Evolutionary conservation across 1,140 invertebrate genomes (phyloP), one percentile per base, ranked within the genome.

Genomic region (Drusus annulatus): DNA sequence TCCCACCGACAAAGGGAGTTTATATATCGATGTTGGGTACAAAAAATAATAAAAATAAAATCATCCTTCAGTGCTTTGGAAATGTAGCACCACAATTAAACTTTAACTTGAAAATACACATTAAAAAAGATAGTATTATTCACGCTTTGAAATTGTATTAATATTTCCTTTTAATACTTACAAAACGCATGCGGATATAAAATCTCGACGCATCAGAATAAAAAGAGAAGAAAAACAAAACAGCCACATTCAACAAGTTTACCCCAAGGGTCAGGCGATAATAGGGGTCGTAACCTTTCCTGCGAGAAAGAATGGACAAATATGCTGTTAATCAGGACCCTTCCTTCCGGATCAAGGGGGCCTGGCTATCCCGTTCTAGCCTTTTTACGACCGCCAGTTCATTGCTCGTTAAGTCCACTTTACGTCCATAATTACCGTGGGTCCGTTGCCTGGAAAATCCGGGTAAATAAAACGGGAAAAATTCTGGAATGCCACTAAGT

Each of bases 321-420:
- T 79, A 63, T 79, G 77, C 56, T 62, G 65, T 79, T 79, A 79
- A 79, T 79, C 65, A 79, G 54, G 54, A 60, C 69, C 69, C 69
- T 69, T 69, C 65, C 69, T 73, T 73, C 73, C 52, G 23, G 51
- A 23, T 36, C 73, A 25, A 45, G 13, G 56, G 50, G n/a, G 17
- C 71, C 51, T 25, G 71, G 50, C 28, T 13, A 19, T 23, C 25
- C 73, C 69, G 52, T 73, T 19, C 69, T 19, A 28, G 69, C 75
- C 52, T 79, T 73, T 79, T 79, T 79, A 79, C 54, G 77, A 79
- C 65, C 76, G 45, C 68, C 77, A 79, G 75, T 79, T 79, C 68
- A 79, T 71, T 52, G 77, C 65, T 73, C 77, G 77, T 73, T 79
- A 79, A 79, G 77, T 79, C 77, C 77, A 73, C 77, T 79, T 79